Percentiles rank a stretch among this genome's conserved stretches.
phyloP scores from a whole-genome alignment of 2,888 invertebrate genomes.

The Lithosia quadra region DNA sequence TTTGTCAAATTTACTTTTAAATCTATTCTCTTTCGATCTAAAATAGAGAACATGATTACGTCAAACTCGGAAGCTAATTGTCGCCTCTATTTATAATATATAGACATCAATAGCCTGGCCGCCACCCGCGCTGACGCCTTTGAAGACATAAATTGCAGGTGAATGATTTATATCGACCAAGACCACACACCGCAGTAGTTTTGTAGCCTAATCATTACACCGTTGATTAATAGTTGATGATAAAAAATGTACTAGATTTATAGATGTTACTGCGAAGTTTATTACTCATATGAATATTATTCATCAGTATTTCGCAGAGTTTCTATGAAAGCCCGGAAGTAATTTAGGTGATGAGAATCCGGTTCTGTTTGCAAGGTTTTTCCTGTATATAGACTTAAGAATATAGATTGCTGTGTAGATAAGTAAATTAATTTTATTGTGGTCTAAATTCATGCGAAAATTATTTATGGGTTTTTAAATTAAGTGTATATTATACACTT shows the following conservation, averaged over 20 bases:
- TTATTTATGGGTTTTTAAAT: no score
- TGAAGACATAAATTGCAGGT: constrained; percentile 4
- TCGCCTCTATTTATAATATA: no score
- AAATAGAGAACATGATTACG: neutral
- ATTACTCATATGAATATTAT: constrained; percentile 4
- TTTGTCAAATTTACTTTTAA: neutral
- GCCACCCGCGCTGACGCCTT: constrained; percentile 1
- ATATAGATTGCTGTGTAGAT: neutral
- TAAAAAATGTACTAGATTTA: neutral
- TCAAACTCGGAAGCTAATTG: no score
- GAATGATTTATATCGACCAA: constrained; percentile 11
- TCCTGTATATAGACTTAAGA: neutral
- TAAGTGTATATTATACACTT: no score
- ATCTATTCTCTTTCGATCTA: neutral
- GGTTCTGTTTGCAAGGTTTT: neutral
- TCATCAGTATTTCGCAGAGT: neutral
- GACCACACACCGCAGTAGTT: constrained; percentile 14
- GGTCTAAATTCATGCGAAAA: no score
- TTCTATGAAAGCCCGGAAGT: neutral
- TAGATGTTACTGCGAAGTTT: constrained; percentile 2
- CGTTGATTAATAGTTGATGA: neutral
- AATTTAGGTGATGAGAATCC: neutral
- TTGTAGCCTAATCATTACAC: neutral
- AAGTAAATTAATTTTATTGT: no score
- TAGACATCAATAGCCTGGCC: neutral